Conservation (phyloP, 2,888 invertebrate species). For the Rambutsinella grinnellia region DNA sequence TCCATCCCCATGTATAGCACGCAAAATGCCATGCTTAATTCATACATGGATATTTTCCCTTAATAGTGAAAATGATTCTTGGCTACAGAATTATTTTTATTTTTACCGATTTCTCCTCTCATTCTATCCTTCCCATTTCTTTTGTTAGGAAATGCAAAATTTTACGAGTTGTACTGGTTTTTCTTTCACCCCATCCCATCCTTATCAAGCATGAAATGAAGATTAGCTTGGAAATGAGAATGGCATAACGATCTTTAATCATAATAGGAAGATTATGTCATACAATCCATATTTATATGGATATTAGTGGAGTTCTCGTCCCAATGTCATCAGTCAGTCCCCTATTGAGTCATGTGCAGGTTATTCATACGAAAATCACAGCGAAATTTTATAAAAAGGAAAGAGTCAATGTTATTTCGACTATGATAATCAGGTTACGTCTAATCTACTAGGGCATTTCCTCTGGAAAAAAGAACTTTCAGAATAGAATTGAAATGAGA, state of each 20-base stretch:
- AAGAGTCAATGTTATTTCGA: slow-evolving; percentile 20
- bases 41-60: no score
- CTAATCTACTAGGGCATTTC: slow-evolving; percentile 21
- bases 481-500: no score
- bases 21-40: slow-evolving; percentile 65
- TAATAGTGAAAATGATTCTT: no score
- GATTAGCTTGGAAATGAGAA: slow-evolving; percentile 8
- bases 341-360: no score
- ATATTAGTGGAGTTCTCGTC: slow-evolving; percentile 19
- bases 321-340: neutral
- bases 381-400: slow-evolving; percentile 2
- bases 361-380: no score
- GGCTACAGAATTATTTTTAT: no score
- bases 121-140: slow-evolving; percentile 19
- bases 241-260: slow-evolving; percentile 6
- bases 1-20: slow-evolving; percentile 55
- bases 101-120: no score
- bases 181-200: no score
- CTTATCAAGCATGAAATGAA: slow-evolving; percentile 6
- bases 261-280: slow-evolving; percentile 8
- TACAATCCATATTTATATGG: slow-evolving; percentile 19
- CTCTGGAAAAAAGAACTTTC: no score
- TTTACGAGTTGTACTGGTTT: no score
- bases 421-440: slow-evolving; percentile 27
- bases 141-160: slow-evolving; percentile 17